Base-by-base conservation (phyloP, 2,888 invertebrate species). In the Drosophila testacea region DNA sequence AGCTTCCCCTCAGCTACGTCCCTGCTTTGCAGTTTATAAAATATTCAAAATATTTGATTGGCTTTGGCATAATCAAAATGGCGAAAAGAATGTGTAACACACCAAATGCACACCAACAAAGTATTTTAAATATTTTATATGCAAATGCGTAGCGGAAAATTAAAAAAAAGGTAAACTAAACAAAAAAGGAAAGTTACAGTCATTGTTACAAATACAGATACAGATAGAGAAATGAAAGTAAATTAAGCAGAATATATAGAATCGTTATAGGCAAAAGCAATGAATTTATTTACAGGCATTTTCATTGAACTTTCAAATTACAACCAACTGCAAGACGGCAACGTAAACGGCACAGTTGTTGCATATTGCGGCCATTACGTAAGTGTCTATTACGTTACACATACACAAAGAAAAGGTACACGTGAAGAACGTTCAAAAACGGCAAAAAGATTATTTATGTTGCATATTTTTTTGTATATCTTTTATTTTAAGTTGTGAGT, bases 281-380 rank as follows among this genome's bases (percentile, higher is more conserved):
- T 73, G 68, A 77, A 88, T 84, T 83, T 90, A 89, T 90, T 90
- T 90, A 90, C 91, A 90, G 89, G 91, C 90, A 90, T 90, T 90
- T 90, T 90, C 90, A 87, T 85, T 83, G 82, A 83, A 90, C 89
- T 90, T 89, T 82, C 85, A 89, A 89, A 80, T 85, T 78, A 88
- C 82, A 88, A 88, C 81, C 76, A 82, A 88, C 78, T 83, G 83
- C 83, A 82, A 87, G 82, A 78, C 70, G 83, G 79, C 70, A 83
- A 86, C 83, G 83, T 83, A 75, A 83, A 79, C 79, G 83, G 73
- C 75, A 83, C 86, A 81, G 75, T 65, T 74, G 70, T 66, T 70
- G 73, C 76, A 71, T 70, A 41, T 73, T 73, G 39, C 54, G 69
- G 79, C 73, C 73, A 79, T 76, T 65, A 79, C 86, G 83, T 74